phyloP scores from a whole-genome alignment of 2,888 invertebrate genomes.

The Yponomeuta malinellus region DNA sequence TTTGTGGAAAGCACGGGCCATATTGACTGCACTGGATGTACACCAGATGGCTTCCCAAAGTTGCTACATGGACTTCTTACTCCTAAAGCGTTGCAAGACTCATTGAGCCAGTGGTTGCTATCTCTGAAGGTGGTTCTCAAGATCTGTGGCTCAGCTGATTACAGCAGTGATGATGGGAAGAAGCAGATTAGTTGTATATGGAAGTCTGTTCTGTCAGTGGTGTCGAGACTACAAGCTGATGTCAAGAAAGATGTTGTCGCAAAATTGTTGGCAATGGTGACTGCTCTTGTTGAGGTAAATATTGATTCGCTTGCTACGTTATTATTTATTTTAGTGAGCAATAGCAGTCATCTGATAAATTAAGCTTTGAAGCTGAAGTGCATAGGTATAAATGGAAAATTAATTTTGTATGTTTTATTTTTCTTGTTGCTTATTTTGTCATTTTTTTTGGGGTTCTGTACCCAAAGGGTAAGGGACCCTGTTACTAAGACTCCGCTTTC shows the following conservation, averaged over 20 bases:
- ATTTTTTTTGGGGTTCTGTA: too few relatives aligned
- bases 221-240: conserved; percentile 45
- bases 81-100: conserved; percentile 36
- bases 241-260: conserved; percentile 43
- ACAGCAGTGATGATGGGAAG: conserved; percentile 26
- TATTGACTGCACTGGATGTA: conserved; percentile 45
- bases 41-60: conserved; percentile 30
- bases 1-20: conserved; percentile 58
- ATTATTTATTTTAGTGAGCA: not conserved
- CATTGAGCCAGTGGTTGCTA: conserved; percentile 48
- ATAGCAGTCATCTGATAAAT: too few relatives aligned
- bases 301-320: not conserved
- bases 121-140: conserved; percentile 38
- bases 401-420: too few relatives aligned
- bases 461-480: too few relatives aligned
- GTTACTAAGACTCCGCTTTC: too few relatives aligned
- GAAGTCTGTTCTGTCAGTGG: conserved; percentile 44
- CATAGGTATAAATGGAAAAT: not conserved
- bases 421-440: too few relatives aligned
- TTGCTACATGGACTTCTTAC: conserved; percentile 38
- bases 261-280: conserved; percentile 38
- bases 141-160: conserved; percentile 26
- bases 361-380: not conserved
- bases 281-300: conserved; percentile 41
- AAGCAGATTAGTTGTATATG: conserved; percentile 49